phyloP scores from a whole-genome alignment of 1,140 invertebrate species.

The Prorops nasuta region DNA sequence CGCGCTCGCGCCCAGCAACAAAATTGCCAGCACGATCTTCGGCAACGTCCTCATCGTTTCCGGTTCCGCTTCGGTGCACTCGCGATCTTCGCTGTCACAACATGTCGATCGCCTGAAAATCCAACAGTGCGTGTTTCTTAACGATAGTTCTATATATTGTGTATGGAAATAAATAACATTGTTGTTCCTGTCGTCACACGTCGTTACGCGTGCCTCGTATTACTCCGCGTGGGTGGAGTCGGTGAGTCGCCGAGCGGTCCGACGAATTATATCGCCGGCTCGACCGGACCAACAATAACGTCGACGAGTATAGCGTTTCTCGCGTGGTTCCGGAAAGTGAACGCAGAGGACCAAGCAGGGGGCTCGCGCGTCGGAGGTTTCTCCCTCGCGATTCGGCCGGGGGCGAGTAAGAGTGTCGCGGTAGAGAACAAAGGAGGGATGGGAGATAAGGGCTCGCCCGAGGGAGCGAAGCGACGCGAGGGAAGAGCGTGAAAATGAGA shows the following conservation, averaged over 20 bases:
- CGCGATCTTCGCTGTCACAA: too few species aligned
- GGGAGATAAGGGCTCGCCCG: neutral
- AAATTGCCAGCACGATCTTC: too few species aligned
- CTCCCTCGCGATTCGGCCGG: neutral
- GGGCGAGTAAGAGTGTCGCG: constrained; percentile 8
- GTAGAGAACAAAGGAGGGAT: neutral
- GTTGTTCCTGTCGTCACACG: too few species aligned
- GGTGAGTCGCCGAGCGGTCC: neutral
- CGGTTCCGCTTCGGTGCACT: too few species aligned
- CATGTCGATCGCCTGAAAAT: too few species aligned
- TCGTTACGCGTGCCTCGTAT: too few species aligned
- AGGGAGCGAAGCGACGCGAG: neutral
- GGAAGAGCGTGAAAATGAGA: constrained; percentile 29
- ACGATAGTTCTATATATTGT: too few species aligned
- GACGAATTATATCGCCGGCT: neutral
- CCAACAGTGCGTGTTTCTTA: too few species aligned
- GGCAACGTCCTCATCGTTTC: too few species aligned
- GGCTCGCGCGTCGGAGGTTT: neutral
- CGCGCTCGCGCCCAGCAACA: too few species aligned
- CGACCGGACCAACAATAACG: neutral
- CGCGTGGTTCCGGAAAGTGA: neutral
- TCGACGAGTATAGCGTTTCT: neutral
- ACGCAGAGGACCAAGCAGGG: neutral
- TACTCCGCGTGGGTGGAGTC: constrained; percentile 6
- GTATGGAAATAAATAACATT: too few species aligned